A percentile compares a stretch with the other conserved stretches of the same genome.
phyloP scores from a whole-genome alignment of 2,888 invertebrate genomes.

The Apodemia zela region DNA sequence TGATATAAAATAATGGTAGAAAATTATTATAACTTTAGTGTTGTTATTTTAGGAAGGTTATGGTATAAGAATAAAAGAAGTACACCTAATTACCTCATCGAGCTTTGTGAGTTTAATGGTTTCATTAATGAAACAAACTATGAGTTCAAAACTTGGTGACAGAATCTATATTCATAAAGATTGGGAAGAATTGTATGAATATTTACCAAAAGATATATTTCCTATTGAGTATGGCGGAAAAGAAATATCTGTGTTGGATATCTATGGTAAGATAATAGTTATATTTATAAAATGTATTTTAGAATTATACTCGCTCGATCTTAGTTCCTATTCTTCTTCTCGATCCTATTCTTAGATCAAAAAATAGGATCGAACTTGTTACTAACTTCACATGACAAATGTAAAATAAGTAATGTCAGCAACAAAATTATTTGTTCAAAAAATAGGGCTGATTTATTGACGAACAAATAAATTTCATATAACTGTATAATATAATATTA shows the following conservation, averaged over 20 bases:
- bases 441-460: too few species aligned
- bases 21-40: not conserved
- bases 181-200: slow-evolving; percentile 38
- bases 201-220: slow-evolving; percentile 39
- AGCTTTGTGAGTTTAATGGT: slow-evolving; percentile 43
- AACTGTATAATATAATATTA: too few species aligned
- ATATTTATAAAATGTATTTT: too few species aligned
- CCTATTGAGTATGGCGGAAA: slow-evolving; percentile 46
- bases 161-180: slow-evolving; percentile 45
- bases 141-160: slow-evolving; percentile 45
- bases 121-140: slow-evolving; percentile 43
- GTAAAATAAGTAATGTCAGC: too few species aligned
- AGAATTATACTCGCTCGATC: too few species aligned
- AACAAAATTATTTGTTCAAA: too few species aligned
- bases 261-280: slow-evolving; percentile 23
- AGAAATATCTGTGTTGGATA: slow-evolving; percentile 31
- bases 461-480: too few species aligned
- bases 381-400: too few species aligned
- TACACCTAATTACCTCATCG: slow-evolving; percentile 48
- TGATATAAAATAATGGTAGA: too few species aligned
- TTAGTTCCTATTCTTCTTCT: too few species aligned
- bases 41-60: slow-evolving; percentile 42
- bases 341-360: too few species aligned
- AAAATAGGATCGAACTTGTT: too few species aligned
- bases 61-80: slow-evolving; percentile 45